Percentiles rank a stretch among this genome's conserved stretches.
phyloP scores from a whole-genome alignment of 2,797 vertebrate genomes.

The Lepilemur ruficaudatus region DNA sequence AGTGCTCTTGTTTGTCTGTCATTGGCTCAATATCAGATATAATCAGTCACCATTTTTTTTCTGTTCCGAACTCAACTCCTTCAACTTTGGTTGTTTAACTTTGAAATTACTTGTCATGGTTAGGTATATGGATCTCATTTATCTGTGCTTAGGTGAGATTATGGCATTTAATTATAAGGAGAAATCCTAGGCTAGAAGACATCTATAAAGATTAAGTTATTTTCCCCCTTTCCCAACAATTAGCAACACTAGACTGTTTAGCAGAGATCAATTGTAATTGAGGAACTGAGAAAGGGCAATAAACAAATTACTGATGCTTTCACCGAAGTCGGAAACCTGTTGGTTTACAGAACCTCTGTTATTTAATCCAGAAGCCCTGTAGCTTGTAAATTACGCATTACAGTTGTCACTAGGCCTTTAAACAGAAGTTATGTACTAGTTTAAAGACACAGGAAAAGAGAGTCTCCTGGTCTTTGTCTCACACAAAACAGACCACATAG shows the following conservation, averaged over 20 bases:
- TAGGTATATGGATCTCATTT: conserved; percentile 65
- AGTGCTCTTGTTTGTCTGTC: conserved; percentile 81
- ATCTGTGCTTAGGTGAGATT: conserved; percentile 71
- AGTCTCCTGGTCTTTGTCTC: conserved; percentile 63
- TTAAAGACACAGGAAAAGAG: conserved; percentile 67
- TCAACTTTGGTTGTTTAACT: conserved; percentile 72
- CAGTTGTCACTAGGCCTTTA: conserved; percentile 77
- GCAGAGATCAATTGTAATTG: conserved; percentile 82
- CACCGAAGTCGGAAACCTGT: conserved; percentile 78
- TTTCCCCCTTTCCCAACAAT: conserved; percentile 79
- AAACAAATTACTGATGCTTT: conserved; percentile 85
- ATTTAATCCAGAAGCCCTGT: conserved; percentile 80
- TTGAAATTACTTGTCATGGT: conserved; percentile 72
- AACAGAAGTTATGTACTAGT: conserved; percentile 78
- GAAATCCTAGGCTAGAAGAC: conserved; percentile 78
- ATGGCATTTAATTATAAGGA: conserved; percentile 76
- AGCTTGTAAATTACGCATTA: conserved; percentile 83
- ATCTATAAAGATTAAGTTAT: conserved; percentile 81
- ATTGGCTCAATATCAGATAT: conserved; percentile 85
- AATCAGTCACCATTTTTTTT: conserved; percentile 80
- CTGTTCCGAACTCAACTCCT: conserved; percentile 64
- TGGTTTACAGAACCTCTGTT: conserved; percentile 81
- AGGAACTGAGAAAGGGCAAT: conserved; percentile 80
- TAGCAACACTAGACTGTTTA: conserved; percentile 79
- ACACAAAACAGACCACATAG: conserved; percentile 47